Evolutionary conservation across 2,797 vertebrate species (phyloP), one percentile per base, ranked within the genome.

Genomic region (Acanthurus lineatus): DNA sequence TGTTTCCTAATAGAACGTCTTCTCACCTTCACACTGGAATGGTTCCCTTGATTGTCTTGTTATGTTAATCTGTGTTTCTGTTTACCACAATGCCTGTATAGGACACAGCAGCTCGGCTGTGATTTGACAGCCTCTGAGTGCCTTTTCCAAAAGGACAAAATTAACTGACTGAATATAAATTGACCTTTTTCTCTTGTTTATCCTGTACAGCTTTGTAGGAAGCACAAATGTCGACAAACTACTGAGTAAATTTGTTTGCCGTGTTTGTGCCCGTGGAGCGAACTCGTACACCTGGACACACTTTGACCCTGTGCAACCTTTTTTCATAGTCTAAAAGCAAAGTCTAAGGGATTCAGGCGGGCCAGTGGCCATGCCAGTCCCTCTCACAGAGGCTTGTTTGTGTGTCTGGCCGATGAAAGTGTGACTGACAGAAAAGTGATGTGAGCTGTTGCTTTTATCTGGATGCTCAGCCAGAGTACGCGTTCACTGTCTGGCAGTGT

Each of bases 21-120:
- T 85, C 88, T 92, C 91, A 92, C 93, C 93, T 94, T 94, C 93
- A 93, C 92, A 92, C 86, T 89, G 81, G 71, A 91, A 90, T 83
- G 91, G 88, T 20, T 88, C 77, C 76, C 89, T 53, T 92, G 92
- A 94, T 94, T 93, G 91, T 90, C 86, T 91, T 88, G 89, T 92
- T 93, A 90, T 91, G 91, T 92, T 93, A 92, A 91, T 93, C 88
- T 84, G 88, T 91, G 89, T 90, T 92, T 87, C 89, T 89, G 89
- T 93, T 92, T 91, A 90, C 88, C 81, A 82, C 81, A 71, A 73
- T 14, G 82, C 87, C 88, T 83, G 90, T 89, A 89, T 86, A 71
- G 88, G 85, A 89, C 73, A 86, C 84, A 77, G 76, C 81, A 61
- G 75, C 79, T 81, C 61, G 15, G 77, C 81, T 78, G 60, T 64